phyloP scores from a whole-genome alignment of 2,797 vertebrate species.

The Okamejei kenojei region DNA sequence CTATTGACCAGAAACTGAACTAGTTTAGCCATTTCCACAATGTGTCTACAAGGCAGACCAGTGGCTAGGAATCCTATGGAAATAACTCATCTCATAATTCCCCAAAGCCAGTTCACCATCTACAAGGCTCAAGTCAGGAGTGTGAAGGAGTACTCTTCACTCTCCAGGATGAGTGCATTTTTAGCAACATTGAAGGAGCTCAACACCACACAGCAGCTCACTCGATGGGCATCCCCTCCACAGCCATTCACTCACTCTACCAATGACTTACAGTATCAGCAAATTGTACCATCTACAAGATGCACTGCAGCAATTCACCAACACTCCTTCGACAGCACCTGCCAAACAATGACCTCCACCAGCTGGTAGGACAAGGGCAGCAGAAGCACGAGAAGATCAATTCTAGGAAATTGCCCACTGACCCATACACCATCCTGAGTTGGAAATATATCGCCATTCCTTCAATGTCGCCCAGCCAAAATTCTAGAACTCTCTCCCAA shows the following conservation, averaged over 20 bases:
- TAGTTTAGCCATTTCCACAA: no score
- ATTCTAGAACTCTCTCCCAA: no score
- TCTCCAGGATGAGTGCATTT: not conserved
- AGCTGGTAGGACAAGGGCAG: not conserved
- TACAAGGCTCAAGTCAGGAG: not conserved
- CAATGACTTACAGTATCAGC: no score
- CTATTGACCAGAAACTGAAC: not conserved
- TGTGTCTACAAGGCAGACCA: no score
- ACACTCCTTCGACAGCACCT: not conserved
- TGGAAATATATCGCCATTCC: no score
- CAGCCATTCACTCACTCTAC: no score
- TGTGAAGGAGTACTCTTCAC: not conserved
- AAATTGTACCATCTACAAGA: no score
- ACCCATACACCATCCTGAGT: not conserved
- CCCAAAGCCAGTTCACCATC: not conserved
- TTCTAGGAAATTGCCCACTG: no score
- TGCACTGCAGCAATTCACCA: not conserved
- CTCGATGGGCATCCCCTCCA: not conserved
- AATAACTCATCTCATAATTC: not conserved
- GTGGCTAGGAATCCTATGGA: no score
- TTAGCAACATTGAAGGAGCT: not conserved
- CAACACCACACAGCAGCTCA: not conserved
- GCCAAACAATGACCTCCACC: not conserved
- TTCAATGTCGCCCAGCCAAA: no score
- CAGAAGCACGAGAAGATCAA: not conserved